Evolutionary conservation across 2,113 vertebrate species (phyloP).

Genomic region (Turnix velox): DNA sequence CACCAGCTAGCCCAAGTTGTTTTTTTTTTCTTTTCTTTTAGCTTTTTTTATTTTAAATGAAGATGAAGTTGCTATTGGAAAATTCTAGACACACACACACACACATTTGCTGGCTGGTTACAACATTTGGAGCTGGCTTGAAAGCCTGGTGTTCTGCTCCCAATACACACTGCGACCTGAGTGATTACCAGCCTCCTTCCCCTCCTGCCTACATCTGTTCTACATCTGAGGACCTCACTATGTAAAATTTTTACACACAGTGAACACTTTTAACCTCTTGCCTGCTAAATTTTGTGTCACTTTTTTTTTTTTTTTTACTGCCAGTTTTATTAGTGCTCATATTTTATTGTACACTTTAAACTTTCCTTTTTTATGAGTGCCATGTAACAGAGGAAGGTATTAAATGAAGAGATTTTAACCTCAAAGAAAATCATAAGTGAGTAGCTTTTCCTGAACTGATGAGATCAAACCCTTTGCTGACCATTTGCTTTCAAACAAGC

Average conservation of each 20-base stretch:
- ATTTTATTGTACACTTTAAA: conserved; percentile 77
- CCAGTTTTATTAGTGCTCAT: conserved; percentile 72
- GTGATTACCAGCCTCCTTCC: conserved; percentile 72
- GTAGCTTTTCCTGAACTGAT: conserved; percentile 30
- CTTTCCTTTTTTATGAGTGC: conserved; percentile 60
- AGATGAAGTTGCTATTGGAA: conserved; percentile 76
- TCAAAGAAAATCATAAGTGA: conserved; percentile 60
- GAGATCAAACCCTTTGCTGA: conserved; percentile 44
- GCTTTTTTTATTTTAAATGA: conserved; percentile 55
- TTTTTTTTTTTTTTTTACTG: conserved; percentile 67
- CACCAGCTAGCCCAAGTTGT: conserved; percentile 77
- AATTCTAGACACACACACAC: conserved; percentile 69
- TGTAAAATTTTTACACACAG: conserved; percentile 78
- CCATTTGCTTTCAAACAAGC: conserved; percentile 3
- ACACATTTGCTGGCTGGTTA: conserved; percentile 54
- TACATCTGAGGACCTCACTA: conserved; percentile 80
- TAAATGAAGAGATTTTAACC: conserved; percentile 70
- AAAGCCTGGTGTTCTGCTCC: conserved; percentile 73
- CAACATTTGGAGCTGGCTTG: conserved; percentile 70
- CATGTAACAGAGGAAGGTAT: conserved; percentile 68
- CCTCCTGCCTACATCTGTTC: conserved; percentile 81
- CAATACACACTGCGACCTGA: conserved; percentile 69
- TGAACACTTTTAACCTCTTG: conserved; percentile 83
- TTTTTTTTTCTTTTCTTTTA: neutral
- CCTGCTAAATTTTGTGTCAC: conserved; percentile 76